Evolutionary conservation across 2,888 invertebrate species (phyloP).

Genomic region (Apotomis betuletana): DNA sequence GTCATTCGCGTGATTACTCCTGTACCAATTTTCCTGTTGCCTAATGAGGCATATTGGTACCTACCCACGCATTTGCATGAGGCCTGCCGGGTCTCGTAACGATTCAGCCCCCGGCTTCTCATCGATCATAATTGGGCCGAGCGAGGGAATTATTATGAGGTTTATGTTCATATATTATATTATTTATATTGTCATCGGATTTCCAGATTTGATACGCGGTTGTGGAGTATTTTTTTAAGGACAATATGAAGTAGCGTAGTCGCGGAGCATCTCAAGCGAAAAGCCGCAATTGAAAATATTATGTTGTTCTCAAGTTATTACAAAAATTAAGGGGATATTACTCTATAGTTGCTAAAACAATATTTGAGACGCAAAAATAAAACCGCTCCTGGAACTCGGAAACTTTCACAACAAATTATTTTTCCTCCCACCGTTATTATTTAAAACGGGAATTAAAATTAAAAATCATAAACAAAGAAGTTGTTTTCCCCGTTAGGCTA

Average conservation of each 20-base stretch:
- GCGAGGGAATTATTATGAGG: not conserved
- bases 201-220: too few species aligned
- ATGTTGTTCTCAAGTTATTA: too few species aligned
- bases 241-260: too few species aligned
- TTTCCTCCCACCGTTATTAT: slow-evolving; percentile 16
- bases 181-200: not conserved
- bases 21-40: not conserved
- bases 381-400: slow-evolving; percentile 4
- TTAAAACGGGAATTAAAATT: slow-evolving; percentile 25
- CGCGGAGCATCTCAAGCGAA: too few species aligned
- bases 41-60: slow-evolving; percentile 11
- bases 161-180: not conserved
- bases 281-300: too few species aligned
- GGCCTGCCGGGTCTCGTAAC: not conserved
- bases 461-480: slow-evolving; percentile 26
- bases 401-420: slow-evolving; percentile 26
- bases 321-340: not conserved
- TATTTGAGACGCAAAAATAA: slow-evolving; percentile 10
- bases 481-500: slow-evolving; percentile 21
- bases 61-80: not conserved
- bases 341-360: not conserved
- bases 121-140: not conserved
- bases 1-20: slow-evolving; percentile 8
- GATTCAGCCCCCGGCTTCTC: not conserved
- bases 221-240: too few species aligned